phyloP scores from a whole-genome alignment of 2,888 invertebrate species.

The Dicycla oo region DNA sequence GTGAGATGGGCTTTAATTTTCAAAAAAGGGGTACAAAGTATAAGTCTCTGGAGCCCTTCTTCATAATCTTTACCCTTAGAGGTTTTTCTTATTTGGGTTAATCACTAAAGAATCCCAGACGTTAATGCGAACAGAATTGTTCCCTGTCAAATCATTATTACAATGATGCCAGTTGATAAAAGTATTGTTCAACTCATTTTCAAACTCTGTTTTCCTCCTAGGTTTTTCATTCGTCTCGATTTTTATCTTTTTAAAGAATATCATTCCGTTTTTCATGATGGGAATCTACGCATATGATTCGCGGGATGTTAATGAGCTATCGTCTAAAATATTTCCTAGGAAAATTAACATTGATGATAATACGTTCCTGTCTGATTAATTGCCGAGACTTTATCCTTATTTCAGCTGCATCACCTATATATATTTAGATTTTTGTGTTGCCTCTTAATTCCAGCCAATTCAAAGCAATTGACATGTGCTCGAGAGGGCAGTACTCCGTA shows the following conservation, averaged over 20 bases:
- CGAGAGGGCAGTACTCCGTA: conserved; percentile 61
- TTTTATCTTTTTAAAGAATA: conserved; percentile 16
- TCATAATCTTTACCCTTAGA: background rate
- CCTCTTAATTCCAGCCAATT: conserved; percentile 85
- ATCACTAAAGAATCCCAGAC: background rate
- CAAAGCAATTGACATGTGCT: conserved; percentile 82
- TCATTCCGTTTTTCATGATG: background rate
- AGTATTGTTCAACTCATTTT: background rate
- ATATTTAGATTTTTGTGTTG: conserved; percentile 69
- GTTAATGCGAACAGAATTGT: background rate
- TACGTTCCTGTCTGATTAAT: conserved; percentile 20
- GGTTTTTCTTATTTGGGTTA: background rate
- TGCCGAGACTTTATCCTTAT: conserved; percentile 76
- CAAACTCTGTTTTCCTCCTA: background rate
- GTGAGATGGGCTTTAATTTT: conserved; percentile 8
- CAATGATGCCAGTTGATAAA: conserved; percentile 6
- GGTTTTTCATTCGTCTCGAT: background rate
- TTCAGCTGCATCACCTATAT: conserved; percentile 66
- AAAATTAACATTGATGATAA: conserved; percentile 2
- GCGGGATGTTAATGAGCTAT: conserved; percentile 6
- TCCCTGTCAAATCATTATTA: background rate
- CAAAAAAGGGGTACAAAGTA: background rate
- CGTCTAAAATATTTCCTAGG: conserved; percentile 39
- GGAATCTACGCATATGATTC: background rate
- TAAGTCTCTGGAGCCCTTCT: background rate